A percentile compares a stretch with the other conserved stretches of the same genome.
phyloP scores from a whole-genome alignment of 2,113 vertebrate genomes.

The Sprattus sprattus region DNA sequence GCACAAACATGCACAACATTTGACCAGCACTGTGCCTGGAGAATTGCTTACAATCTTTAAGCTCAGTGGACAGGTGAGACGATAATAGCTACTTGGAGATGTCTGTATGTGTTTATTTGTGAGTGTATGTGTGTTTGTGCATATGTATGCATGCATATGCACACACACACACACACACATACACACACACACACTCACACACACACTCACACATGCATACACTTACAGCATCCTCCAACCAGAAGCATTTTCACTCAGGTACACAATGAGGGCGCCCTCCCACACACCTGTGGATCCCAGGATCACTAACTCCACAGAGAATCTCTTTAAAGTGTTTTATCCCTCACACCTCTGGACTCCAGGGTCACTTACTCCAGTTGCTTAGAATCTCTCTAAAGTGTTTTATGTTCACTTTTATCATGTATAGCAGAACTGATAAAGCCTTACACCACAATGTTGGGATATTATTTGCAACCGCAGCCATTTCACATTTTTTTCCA shows the following conservation, averaged over 20 bases:
- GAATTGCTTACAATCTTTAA: neutral
- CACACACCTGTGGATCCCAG: too few species aligned
- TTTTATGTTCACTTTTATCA: neutral
- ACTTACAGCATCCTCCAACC: neutral
- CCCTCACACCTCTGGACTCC: too few species aligned
- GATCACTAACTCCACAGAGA: too few species aligned
- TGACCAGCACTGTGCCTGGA: neutral
- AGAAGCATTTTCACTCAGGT: neutral
- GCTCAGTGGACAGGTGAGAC: neutral
- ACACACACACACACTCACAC: neutral
- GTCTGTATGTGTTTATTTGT: neutral
- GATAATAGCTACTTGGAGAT: neutral
- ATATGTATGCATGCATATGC: too few species aligned
- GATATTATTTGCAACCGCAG: neutral
- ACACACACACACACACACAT: too few species aligned
- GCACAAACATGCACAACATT: neutral
- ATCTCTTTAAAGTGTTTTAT: too few species aligned
- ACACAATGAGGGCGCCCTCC: too few species aligned
- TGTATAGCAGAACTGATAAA: neutral
- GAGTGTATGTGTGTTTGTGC: slow-evolving; percentile 32
- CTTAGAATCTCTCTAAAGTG: too few species aligned
- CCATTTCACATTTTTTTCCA: neutral
- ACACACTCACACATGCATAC: too few species aligned
- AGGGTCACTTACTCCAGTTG: too few species aligned
- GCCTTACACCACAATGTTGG: neutral